Percentiles rank a stretch among this genome's conserved stretches.
Evolutionary conservation across 1,140 invertebrate species (phyloP).

Genomic region (Papilio machaon): DNA sequence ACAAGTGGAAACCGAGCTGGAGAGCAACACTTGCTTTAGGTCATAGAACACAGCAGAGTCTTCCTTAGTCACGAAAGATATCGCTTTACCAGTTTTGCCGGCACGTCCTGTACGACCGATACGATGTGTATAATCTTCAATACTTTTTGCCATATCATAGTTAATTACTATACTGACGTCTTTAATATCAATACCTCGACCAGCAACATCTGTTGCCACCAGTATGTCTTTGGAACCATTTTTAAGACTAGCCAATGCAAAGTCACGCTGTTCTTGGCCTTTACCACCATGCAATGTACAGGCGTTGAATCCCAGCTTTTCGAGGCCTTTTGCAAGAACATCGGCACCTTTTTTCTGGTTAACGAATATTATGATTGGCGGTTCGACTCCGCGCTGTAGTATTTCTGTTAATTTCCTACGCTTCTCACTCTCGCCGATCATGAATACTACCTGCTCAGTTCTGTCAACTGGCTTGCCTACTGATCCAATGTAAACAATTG

Average conservation of each 20-base stretch:
- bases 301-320: conserved; percentile 98
- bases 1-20: conserved; percentile 96
- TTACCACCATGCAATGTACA: conserved; percentile 99
- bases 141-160: conserved; percentile 99
- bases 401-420: conserved; percentile 94
- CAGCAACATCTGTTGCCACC: conserved; percentile 99
- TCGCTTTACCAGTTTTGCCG: conserved; percentile 97
- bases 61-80: conserved; percentile 98
- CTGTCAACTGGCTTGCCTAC: conserved; percentile 98
- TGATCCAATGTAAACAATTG: conserved; percentile 99
- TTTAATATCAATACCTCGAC: conserved; percentile 99
- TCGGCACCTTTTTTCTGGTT: conserved; percentile 99
- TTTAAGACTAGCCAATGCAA: conserved; percentile 97
- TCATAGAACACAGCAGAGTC: conserved; percentile 98
- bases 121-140: conserved; percentile 99
- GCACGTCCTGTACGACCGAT: conserved; percentile 99
- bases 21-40: conserved; percentile 94
- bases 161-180: conserved; percentile 99
- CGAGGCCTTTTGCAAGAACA: conserved; percentile 97
- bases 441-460: conserved; percentile 98
- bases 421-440: conserved; percentile 97
- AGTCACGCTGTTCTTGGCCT: conserved; percentile 99
- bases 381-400: conserved; percentile 93
- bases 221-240: conserved; percentile 97
- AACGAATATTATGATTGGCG: conserved; percentile 99